Evolutionary conservation across 2,113 vertebrate genomes (phyloP).

Genomic region (Orcinus orca): DNA sequence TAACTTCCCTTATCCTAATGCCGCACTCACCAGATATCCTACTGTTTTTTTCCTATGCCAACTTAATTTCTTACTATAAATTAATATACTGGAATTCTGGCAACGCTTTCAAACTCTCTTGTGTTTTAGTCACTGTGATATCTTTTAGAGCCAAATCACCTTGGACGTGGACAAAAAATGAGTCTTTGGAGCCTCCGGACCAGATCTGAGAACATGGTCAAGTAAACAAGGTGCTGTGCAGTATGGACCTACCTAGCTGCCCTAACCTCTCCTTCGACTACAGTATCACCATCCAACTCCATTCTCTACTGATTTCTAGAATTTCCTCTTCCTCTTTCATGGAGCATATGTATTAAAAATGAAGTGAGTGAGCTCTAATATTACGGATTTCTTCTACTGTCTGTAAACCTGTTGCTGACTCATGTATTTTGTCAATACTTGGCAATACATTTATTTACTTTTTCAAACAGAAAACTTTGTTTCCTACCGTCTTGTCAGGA

Average conservation of each 20-base stretch:
- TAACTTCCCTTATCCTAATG: not conserved
- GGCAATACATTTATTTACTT: not conserved
- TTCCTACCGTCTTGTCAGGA: not conserved
- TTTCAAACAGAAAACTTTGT: not conserved
- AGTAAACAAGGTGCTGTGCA: not conserved
- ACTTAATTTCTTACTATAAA: not conserved
- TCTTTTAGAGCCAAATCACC: not conserved
- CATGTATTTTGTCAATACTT: not conserved
- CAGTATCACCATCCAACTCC: not conserved
- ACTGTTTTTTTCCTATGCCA: not conserved
- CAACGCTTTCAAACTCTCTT: not conserved
- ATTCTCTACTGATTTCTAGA: not conserved
- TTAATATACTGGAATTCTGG: not conserved
- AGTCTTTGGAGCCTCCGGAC: not conserved
- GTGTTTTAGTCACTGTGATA: not conserved
- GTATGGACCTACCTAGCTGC: not conserved
- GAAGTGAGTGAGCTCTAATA: not conserved
- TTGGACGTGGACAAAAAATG: not conserved
- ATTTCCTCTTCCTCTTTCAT: not conserved
- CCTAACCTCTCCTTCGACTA: not conserved
- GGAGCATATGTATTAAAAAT: not conserved
- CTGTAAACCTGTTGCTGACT: not conserved
- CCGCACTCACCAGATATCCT: not conserved
- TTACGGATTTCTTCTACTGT: not conserved
- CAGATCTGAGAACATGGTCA: not conserved